Conservation (phyloP, 1,140 invertebrate genomes). For the Zelostemma sp. region DNA sequence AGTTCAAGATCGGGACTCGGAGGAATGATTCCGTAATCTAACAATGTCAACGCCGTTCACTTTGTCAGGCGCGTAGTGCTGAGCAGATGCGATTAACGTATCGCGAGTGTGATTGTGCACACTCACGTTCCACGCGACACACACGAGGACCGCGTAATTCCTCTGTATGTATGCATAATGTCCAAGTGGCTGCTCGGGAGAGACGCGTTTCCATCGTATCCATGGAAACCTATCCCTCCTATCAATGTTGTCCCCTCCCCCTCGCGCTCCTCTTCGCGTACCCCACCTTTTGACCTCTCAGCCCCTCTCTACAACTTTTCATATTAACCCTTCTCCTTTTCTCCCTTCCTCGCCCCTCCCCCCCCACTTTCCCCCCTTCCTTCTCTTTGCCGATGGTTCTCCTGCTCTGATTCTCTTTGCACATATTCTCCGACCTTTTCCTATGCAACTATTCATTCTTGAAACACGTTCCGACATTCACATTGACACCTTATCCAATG, state of each 20-base stretch:
- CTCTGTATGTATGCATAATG: constrained; percentile 40
- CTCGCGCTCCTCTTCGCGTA: constrained; percentile 6
- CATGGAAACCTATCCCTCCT: constrained; percentile 60
- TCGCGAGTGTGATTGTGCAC: constrained; percentile 19
- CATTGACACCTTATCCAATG: too few relatives aligned
- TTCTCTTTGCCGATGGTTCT: too few relatives aligned
- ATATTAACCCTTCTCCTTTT: too few relatives aligned
- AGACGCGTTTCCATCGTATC: constrained; percentile 64
- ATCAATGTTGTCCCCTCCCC: constrained; percentile 22
- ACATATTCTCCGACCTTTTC: too few relatives aligned
- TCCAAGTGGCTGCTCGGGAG: constrained; percentile 49
- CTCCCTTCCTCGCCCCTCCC: too few relatives aligned
- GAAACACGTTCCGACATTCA: too few relatives aligned
- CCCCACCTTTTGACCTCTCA: too few relatives aligned
- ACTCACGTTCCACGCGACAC: constrained; percentile 17
- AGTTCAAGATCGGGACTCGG: constrained; percentile 50
- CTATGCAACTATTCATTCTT: too few relatives aligned
- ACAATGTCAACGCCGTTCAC: constrained; percentile 51
- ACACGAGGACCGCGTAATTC: constrained; percentile 38
- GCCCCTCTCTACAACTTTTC: too few relatives aligned
- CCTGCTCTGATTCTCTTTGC: too few relatives aligned
- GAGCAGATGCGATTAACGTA: constrained; percentile 48
- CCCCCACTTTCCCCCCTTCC: too few relatives aligned
- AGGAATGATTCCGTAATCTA: constrained; percentile 50
- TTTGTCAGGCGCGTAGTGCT: constrained; percentile 32